Percentiles rank a stretch among this genome's conserved stretches.
Evolutionary conservation across 2,113 vertebrate genomes (phyloP).

Genomic region (Gulo gulo): DNA sequence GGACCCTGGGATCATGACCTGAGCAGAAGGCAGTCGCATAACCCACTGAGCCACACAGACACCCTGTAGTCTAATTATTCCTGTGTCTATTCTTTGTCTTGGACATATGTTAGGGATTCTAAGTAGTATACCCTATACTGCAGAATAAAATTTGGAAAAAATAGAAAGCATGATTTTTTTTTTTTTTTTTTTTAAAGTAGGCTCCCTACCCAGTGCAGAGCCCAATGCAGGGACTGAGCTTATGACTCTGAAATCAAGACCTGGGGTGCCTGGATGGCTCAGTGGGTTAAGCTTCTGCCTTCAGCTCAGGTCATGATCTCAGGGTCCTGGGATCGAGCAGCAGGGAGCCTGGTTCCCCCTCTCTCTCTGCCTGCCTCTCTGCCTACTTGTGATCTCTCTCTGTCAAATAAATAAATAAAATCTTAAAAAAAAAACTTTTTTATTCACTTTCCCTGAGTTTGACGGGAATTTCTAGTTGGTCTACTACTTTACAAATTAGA

Average conservation of each 20-base stretch:
- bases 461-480: not conserved
- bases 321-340: no score
- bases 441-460: not conserved
- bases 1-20: no score
- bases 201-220: not conserved
- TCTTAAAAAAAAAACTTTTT: not conserved
- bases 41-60: no score
- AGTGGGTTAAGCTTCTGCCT: no score
- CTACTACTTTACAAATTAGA: not conserved
- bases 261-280: not conserved
- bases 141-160: not conserved
- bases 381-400: no score
- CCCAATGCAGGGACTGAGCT: not conserved
- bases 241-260: not conserved
- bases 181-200: not conserved
- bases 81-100: not conserved
- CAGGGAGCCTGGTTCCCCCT: no score
- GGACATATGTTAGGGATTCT: constrained; percentile 4
- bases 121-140: not conserved
- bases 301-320: no score
- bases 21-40: no score
- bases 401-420: no score
- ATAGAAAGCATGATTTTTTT: not conserved
- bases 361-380: no score
- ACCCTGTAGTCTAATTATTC: not conserved